These are phyloP conservation scores for Plecotus auritus DNA, from an alignment of 2,113 vertebrate species.

Conservation along the genomic window DNA sequence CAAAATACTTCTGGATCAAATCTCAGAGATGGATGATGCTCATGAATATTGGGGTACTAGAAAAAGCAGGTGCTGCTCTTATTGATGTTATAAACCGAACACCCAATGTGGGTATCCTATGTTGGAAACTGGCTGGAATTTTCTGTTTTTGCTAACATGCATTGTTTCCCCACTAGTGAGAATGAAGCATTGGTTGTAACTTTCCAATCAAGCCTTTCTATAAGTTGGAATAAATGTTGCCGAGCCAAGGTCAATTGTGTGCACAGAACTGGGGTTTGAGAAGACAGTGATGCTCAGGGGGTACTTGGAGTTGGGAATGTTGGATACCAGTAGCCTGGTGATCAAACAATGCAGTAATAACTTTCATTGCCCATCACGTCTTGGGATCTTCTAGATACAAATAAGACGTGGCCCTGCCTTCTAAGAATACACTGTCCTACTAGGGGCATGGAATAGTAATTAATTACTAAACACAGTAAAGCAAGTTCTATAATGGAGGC, in stretches of 20 bases:
- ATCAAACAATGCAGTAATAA: neutral
- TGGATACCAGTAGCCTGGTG: neutral
- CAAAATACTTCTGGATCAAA: neutral
- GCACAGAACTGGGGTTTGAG: neutral
- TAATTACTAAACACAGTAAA: neutral
- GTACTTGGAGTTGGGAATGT: neutral
- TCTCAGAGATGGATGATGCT: neutral
- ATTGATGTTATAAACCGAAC: neutral
- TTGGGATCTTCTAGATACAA: neutral
- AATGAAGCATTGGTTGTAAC: neutral
- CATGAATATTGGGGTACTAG: neutral
- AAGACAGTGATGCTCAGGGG: neutral
- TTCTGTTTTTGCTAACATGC: neutral
- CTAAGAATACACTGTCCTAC: neutral
- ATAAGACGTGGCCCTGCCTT: neutral
- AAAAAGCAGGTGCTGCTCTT: neutral
- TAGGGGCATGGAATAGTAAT: neutral
- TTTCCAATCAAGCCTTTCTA: neutral
- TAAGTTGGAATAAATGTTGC: neutral
- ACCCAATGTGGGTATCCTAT: neutral
- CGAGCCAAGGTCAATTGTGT: neutral
- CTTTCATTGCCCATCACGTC: neutral
- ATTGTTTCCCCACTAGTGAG: neutral
- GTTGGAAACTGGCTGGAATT: neutral
- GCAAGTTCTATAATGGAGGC: neutral